Conservation (phyloP, 2,113 vertebrate species). For the Cephalopholis sonnerati region DNA sequence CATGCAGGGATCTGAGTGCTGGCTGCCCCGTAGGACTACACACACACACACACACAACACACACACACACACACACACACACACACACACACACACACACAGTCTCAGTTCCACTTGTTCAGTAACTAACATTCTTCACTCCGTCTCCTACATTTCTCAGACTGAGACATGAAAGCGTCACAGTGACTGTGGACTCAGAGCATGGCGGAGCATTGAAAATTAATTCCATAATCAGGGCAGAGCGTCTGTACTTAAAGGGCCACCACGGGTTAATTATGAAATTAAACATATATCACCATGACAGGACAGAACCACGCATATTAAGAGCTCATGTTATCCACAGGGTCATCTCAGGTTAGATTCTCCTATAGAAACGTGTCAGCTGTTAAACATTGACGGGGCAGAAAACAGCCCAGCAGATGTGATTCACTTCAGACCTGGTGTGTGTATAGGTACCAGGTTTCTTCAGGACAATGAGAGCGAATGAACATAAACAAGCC, state of each 20-base stretch:
- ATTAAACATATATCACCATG: constrained; percentile 27
- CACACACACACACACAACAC: not conserved
- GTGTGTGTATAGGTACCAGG: not conserved
- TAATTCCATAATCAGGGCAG: constrained; percentile 29
- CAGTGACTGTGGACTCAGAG: constrained; percentile 9
- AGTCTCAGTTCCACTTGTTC: constrained; percentile 6
- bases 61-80: not conserved
- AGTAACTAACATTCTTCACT: constrained; percentile 4
- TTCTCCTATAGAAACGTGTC: not conserved
- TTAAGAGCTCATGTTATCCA: constrained; percentile 1
- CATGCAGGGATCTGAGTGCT: not conserved
- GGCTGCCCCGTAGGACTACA: not conserved
- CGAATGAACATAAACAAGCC: constrained; percentile 46
- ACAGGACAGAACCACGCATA: constrained; percentile 7
- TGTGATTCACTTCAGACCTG: constrained; percentile 8
- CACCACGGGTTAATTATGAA: constrained; percentile 57
- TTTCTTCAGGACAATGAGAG: constrained; percentile 39
- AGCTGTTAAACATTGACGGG: not conserved
- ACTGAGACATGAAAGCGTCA: constrained; percentile 14
- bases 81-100: not conserved
- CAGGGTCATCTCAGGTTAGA: not conserved
- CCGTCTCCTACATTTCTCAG: constrained; percentile 3
- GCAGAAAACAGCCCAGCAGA: constrained; percentile 17
- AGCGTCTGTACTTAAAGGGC: constrained; percentile 25
- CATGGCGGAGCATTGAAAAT: constrained; percentile 19